Evolutionary conservation across 2,113 vertebrate genomes (phyloP).

Genomic region (Oryzias melastigma): DNA sequence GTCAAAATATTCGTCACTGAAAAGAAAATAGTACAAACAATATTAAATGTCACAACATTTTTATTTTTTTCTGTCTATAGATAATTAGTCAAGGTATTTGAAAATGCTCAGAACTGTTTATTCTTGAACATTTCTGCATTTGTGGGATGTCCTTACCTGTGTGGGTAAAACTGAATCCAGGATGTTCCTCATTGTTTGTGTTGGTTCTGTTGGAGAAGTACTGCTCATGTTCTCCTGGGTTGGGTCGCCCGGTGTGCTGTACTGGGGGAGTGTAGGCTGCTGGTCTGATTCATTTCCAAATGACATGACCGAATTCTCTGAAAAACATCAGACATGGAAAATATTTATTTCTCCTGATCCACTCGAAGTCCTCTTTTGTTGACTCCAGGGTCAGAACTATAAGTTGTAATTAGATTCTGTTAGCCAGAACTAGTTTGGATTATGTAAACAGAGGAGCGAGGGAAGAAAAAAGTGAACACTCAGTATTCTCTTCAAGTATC

Average conservation of each 20-base stretch:
- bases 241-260: slow-evolving; percentile 65
- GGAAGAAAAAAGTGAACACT: slow-evolving; percentile 50
- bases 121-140: too few relatives aligned
- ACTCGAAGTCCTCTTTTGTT: slow-evolving; percentile 7
- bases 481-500: slow-evolving; percentile 74
- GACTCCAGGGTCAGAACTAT: slow-evolving; percentile 16
- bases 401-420: slow-evolving; percentile 29
- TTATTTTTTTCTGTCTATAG: too few relatives aligned
- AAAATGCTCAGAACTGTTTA: too few relatives aligned
- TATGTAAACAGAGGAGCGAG: slow-evolving; percentile 25
- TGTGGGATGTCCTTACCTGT: slow-evolving; percentile 69
- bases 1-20: too few relatives aligned
- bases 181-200: slow-evolving; percentile 72
- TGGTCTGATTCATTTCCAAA: slow-evolving; percentile 83
- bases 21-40: too few relatives aligned
- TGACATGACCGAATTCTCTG: slow-evolving; percentile 85
- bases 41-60: too few relatives aligned
- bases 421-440: slow-evolving; percentile 20
- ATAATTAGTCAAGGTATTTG: too few relatives aligned
- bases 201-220: slow-evolving; percentile 49
- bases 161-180: slow-evolving; percentile 81
- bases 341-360: not conserved
- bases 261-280: slow-evolving; percentile 68
- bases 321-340: slow-evolving; percentile 12
- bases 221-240: slow-evolving; percentile 52